Base-by-base conservation (phyloP, 2,888 invertebrate species). In the Brachypalpus laphriformis region DNA sequence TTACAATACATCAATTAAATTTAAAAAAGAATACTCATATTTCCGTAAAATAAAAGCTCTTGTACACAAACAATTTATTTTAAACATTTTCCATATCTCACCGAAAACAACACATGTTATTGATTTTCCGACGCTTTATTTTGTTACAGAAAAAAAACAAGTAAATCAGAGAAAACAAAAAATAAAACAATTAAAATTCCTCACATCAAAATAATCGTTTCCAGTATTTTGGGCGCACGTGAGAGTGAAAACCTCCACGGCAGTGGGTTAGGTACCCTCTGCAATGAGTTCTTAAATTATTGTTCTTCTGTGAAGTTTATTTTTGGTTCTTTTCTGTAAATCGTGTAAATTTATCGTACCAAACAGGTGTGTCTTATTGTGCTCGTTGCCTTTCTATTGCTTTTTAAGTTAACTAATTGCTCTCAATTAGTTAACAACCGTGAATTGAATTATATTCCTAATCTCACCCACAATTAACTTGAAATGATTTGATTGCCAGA, bases 351-450 rank as follows among this genome's bases (percentile, higher is more conserved):
- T 57, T 40, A 68, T 68, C 42, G 28, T 22, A n/a, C 28, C 25
- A 11, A 68, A 25, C 68, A 68, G 68, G 68, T 68, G 68, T 54
- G 54, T n/a, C 42, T 56, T 42, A 68, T 68, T 68, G 16, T 25
- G 16, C 28, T 40, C 31, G 28, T 42, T 68, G 42, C n/a, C 37
- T 16, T 68, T 54, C 54, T 28, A 68, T 28, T 28, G 18, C 68
- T 54, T 28, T 68, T 68, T 42, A 56, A 56, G 40, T 68, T 42
- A 40, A 54, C 28, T 56, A 68, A 68, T 56, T 56, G 42, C 28
- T n/a, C 40, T 28, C 40, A 68, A 68, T 68, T 56, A 54, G 54
- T 68, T 68, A 16, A 25, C 11, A 56, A 25, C 28, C 5, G 61
- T 45, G 16, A 42, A 25, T 42, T 45, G 42, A 45, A 61, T 61